Evolutionary conservation across 2,113 vertebrate genomes (phyloP), one percentile per base, ranked within the genome.

Genomic region (Piaya cayana): DNA sequence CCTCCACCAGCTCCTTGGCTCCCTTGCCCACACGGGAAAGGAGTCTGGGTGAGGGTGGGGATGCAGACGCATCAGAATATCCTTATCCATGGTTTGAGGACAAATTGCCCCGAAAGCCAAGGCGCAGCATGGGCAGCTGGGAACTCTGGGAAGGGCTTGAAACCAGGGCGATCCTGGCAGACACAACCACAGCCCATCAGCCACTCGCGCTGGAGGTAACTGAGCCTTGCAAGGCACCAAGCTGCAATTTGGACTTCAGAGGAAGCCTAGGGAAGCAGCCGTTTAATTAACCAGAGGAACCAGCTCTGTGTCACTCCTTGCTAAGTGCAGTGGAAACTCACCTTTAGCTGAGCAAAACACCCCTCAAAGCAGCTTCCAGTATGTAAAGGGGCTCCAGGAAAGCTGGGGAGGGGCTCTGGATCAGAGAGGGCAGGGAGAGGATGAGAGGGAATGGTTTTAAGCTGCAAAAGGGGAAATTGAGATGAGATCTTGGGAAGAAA

Each of bases 141-240:
- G 23, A 11, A 43, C 21, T 50, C 36, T 1, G 1, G 59, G 71
- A 78, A 84, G n/a, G 36, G 36, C 27, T 26, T 26, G 47, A 67
- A 62, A 27, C 5, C 25, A n/a, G 55, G 50, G 50, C 45, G 86
- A 59, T 32, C 53, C 23, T 62, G 64, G 69, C 37, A 34, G 32
- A n/a, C 21, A 20, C 49, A 49, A 52, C 21, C 11, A 3, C 58
- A 43, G 34, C 58, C 43, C 2, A 3, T 20, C 60, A 55, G 53
- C 0, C 0, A 21, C 26, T 82, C 0, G 0, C 43, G 23, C 53
- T 1, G 0, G 5, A 5, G 42, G n/a, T 71, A 56, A 56, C 5
- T 0, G 0, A 59, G 47, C 15, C 2, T 1, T 29, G 27, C 58
- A 37, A 10, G 2, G 30, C 9, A 10, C 50, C n/a, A 23, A 43